phyloP scores from a whole-genome alignment of 2,888 invertebrate species.

The Pyrrhosoma nymphula region DNA sequence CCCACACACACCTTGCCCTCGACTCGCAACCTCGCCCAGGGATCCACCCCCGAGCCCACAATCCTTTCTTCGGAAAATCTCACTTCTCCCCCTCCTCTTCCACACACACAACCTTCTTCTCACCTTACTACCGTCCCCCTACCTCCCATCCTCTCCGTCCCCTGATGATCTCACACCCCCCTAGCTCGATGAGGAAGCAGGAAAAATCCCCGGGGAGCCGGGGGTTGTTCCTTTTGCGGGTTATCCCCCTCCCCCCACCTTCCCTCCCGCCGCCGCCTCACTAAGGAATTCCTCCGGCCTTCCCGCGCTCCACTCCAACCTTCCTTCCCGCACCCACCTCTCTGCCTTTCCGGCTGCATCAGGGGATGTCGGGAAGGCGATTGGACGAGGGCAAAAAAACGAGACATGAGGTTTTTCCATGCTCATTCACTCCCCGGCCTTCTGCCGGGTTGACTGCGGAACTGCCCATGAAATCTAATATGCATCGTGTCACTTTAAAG shows the following conservation, averaged over 20 bases:
- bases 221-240: conserved; percentile 50
- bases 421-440: neutral
- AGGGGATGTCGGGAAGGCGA: conserved; percentile 8
- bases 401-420: neutral
- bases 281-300: neutral
- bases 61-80: neutral
- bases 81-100: neutral
- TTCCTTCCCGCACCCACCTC: neutral
- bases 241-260: neutral
- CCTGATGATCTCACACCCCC: conserved; percentile 8
- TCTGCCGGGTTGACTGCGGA: neutral
- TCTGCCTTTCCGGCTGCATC: neutral
- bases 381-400: neutral
- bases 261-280: neutral
- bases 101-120: neutral
- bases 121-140: neutral
- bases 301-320: neutral
- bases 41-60: neutral
- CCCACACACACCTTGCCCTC: neutral
- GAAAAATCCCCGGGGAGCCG: conserved; percentile 50
- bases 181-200: neutral
- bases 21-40: neutral
- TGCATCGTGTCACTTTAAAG: no score
- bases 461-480: neutral
- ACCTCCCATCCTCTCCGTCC: neutral